phyloP scores from a whole-genome alignment of 2,113 vertebrate genomes.

The Psilopsiagon aymara region DNA sequence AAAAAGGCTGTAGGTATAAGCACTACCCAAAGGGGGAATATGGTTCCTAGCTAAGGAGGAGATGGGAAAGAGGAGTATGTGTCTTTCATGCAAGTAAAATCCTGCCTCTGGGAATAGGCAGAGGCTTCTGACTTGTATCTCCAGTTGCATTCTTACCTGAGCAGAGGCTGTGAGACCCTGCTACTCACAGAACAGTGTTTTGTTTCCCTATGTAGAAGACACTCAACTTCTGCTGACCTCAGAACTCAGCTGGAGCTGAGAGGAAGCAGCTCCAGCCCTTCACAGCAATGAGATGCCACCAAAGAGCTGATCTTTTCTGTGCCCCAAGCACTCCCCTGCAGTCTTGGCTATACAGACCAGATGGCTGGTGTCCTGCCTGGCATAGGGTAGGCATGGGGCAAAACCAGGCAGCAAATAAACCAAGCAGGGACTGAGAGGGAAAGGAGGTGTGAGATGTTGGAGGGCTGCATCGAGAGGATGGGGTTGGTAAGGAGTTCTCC shows the following conservation, averaged over 20 bases:
- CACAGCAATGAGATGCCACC: constrained; percentile 5
- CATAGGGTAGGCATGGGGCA: background rate
- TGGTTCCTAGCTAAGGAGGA: background rate
- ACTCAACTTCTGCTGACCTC: constrained; percentile 20
- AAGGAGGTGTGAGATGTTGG: background rate
- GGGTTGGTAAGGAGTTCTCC: background rate
- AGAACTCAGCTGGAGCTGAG: constrained; percentile 30
- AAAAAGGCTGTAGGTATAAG: background rate
- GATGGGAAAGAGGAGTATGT: background rate
- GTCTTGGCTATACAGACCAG: background rate
- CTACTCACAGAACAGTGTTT: background rate
- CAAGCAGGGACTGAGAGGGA: background rate
- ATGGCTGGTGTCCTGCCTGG: background rate
- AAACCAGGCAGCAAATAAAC: background rate
- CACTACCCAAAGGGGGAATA: background rate
- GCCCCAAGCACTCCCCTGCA: background rate
- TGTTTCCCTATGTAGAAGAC: background rate
- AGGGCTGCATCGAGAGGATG: background rate
- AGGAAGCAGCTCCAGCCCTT: constrained; percentile 48
- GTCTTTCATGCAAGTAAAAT: background rate
- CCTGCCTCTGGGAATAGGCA: background rate
- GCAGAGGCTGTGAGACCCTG: constrained; percentile 17
- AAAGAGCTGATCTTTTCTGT: constrained; percentile 30
- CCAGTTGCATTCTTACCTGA: background rate
- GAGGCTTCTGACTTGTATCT: background rate